phyloP scores from a whole-genome alignment of 2,113 vertebrate genomes.

The Podarcis raffonei region DNA sequence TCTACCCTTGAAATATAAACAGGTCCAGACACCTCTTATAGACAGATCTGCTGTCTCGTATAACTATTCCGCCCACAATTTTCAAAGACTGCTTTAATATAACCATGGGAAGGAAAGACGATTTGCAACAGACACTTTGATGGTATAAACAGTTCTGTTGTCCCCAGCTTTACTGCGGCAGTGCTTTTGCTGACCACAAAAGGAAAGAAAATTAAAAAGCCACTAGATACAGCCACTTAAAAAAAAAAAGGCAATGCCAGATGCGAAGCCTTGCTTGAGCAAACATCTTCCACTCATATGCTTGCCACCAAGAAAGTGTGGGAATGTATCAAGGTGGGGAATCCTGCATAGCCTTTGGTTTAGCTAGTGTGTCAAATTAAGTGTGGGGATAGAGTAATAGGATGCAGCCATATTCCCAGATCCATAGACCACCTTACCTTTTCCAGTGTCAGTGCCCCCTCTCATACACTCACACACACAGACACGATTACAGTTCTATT shows the following conservation, averaged over 20 bases:
- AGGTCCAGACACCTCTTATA: constrained; percentile 37
- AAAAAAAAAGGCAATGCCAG: not conserved
- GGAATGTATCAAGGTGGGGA: not conserved
- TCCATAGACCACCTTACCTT: not conserved
- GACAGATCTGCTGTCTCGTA: not conserved
- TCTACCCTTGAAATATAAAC: constrained; percentile 30
- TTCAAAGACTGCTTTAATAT: not conserved
- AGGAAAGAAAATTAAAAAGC: not conserved
- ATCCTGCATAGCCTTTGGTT: not conserved
- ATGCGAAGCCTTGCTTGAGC: not conserved
- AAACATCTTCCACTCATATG: not conserved
- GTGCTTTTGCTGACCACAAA: not conserved
- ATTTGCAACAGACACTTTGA: constrained; percentile 36
- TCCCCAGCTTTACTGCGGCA: not conserved
- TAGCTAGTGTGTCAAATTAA: not conserved
- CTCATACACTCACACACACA: too few species aligned
- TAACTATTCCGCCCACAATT: constrained; percentile 24
- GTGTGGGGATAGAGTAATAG: not conserved
- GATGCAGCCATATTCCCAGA: not conserved
- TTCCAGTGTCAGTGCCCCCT: too few species aligned
- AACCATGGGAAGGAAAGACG: not conserved
- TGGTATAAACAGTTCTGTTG: not conserved
- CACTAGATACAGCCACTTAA: not conserved
- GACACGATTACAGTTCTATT: too few species aligned
- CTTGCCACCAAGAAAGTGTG: not conserved